Percentiles rank a stretch among this genome's conserved stretches.
These are phyloP conservation scores for Meles meles DNA, from an alignment of 2,113 vertebrate species.

Conservation along the genomic window DNA sequence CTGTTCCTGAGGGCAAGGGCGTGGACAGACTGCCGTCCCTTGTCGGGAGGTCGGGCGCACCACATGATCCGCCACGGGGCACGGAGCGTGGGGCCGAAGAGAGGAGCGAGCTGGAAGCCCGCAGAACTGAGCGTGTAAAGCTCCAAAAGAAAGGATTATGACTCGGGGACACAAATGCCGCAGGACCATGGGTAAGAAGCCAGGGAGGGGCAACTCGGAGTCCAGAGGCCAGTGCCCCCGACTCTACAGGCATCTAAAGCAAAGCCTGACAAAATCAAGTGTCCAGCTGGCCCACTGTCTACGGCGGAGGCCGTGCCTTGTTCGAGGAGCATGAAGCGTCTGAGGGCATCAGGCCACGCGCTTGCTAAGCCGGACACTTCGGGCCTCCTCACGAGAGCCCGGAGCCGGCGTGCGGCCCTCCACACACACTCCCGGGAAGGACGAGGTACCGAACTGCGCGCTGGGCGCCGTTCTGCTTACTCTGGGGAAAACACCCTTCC, in stretches of 20 bases:
- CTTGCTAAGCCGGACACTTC: not conserved
- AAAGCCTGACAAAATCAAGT: not conserved
- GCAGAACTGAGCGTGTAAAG: rapidly evolving
- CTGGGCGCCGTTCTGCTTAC: rapidly evolving
- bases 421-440: rapidly evolving
- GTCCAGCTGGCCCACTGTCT: rapidly evolving
- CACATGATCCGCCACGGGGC: rapidly evolving
- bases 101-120: rapidly evolving
- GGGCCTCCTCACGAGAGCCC: not conserved
- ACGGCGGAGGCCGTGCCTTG: rapidly evolving
- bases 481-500: rapidly evolving
- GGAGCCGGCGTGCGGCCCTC: rapidly evolving
- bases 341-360: rapidly evolving
- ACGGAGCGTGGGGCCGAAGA: rapidly evolving
- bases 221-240: rapidly evolving
- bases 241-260: rapidly evolving
- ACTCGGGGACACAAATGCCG: rapidly evolving
- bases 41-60: rapidly evolving
- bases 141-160: rapidly evolving
- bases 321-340: not conserved
- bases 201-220: rapidly evolving
- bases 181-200: rapidly evolving
- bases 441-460: rapidly evolving
- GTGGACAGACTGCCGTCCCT: not conserved
- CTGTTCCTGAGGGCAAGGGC: not conserved